phyloP scores from a whole-genome alignment of 2,797 vertebrate species.

The Hydrocynus forskahlii region DNA sequence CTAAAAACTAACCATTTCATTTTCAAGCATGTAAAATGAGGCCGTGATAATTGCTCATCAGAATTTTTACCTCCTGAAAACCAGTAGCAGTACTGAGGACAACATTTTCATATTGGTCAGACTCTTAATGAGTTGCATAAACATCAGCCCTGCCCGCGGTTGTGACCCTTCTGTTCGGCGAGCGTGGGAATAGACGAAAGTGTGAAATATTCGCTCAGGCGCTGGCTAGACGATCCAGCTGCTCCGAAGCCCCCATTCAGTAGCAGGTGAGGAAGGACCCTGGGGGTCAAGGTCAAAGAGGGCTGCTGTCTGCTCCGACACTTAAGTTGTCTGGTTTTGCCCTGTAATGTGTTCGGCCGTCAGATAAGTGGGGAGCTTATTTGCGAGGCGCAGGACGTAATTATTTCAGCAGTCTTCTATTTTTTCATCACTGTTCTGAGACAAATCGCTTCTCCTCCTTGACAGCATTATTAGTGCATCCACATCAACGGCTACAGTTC shows the following conservation, averaged over 20 bases:
- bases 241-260: conserved; percentile 77
- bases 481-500: background rate
- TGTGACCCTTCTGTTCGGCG: conserved; percentile 30
- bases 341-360: conserved; percentile 72
- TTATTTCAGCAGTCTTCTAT: conserved; percentile 48
- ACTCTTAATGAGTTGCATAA: conserved; percentile 22
- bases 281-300: conserved; percentile 84
- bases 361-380: conserved; percentile 76
- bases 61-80: background rate
- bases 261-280: conserved; percentile 77
- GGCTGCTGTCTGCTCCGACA: conserved; percentile 63
- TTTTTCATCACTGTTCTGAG: background rate
- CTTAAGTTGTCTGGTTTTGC: conserved; percentile 60
- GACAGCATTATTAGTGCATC: background rate
- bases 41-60: background rate
- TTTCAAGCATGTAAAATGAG: background rate
- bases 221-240: conserved; percentile 80
- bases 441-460: background rate
- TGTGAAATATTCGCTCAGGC: conserved; percentile 70
- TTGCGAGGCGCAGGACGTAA: conserved; percentile 65
- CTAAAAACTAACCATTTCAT: background rate
- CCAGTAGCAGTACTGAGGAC: background rate
- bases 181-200: conserved; percentile 74
- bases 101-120: background rate
- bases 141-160: conserved; percentile 26